Conservation (phyloP, 2,113 vertebrate species). For the Centropristis striata region DNA sequence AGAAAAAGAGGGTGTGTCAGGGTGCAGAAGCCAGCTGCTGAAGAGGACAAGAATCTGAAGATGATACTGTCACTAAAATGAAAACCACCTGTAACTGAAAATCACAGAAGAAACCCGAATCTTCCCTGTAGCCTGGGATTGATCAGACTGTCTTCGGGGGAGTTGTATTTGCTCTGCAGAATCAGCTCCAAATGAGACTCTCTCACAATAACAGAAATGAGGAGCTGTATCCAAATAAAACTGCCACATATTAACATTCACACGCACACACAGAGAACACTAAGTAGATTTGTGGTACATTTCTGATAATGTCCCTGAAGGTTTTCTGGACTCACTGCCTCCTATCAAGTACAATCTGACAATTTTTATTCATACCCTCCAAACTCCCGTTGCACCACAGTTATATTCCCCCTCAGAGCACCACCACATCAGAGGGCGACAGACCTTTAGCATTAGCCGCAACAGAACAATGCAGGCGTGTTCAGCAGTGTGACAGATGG, state of each 20-base stretch:
- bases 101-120: slow-evolving; percentile 32
- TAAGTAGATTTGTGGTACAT: neutral
- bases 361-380: slow-evolving; percentile 8
- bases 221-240: slow-evolving; percentile 32
- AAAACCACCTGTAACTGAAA: slow-evolving; percentile 71
- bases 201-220: slow-evolving; percentile 39
- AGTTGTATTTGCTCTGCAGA: slow-evolving; percentile 40
- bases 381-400: slow-evolving; percentile 31
- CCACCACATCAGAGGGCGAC: slow-evolving; percentile 69
- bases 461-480: slow-evolving; percentile 65
- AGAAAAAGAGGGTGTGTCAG: slow-evolving; percentile 31
- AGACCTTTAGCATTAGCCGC: slow-evolving; percentile 55
- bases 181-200: slow-evolving; percentile 48
- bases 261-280: slow-evolving; percentile 28
- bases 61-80: slow-evolving; percentile 69
- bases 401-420: slow-evolving; percentile 53
- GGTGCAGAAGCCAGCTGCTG: slow-evolving; percentile 32
- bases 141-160: slow-evolving; percentile 47
- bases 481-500: slow-evolving; percentile 62
- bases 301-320: slow-evolving; percentile 32
- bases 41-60: slow-evolving; percentile 52
- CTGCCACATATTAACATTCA: slow-evolving; percentile 49
- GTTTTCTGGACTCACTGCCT: slow-evolving; percentile 26
- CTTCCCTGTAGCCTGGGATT: slow-evolving; percentile 49
- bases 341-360: slow-evolving; percentile 32